phyloP scores from a whole-genome alignment of 2,797 vertebrate genomes.

The Euthynnus affinis region DNA sequence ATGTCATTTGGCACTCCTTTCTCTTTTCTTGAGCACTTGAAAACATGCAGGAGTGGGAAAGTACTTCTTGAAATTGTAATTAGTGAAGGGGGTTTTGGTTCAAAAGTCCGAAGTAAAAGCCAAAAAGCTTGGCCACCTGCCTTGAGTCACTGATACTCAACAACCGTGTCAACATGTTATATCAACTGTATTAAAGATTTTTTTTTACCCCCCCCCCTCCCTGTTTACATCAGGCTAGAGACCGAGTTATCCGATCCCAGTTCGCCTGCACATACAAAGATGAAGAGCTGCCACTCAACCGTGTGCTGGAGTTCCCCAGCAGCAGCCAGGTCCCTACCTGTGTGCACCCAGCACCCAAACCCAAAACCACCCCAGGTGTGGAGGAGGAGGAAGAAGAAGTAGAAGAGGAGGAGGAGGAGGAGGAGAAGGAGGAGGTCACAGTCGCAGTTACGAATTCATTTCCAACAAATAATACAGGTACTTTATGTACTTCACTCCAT shows the following conservation, averaged over 20 bases:
- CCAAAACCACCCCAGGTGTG: background rate
- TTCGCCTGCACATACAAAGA: slow-evolving; percentile 96
- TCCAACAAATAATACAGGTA: slow-evolving; percentile 9
- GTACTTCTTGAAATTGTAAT: slow-evolving; percentile 2
- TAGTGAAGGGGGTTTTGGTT: slow-evolving; percentile 2
- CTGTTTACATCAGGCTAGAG: slow-evolving; percentile 82
- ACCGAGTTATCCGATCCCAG: slow-evolving; percentile 90
- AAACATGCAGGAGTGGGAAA: slow-evolving; percentile 34
- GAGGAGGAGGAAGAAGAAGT: slow-evolving; percentile 1
- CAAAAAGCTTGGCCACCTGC: background rate
- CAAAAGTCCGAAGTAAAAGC: slow-evolving; percentile 16
- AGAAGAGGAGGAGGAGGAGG: too few relatives aligned
- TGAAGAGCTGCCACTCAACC: slow-evolving; percentile 83
- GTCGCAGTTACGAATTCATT: slow-evolving; percentile 59
- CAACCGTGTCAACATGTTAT: background rate
- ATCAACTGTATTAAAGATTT: slow-evolving; percentile 5
- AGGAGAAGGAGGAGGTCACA: slow-evolving; percentile 25
- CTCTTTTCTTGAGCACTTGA: background rate
- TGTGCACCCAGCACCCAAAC: slow-evolving; percentile 79
- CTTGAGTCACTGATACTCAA: slow-evolving; percentile 17
- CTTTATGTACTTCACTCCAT: slow-evolving; percentile 19
- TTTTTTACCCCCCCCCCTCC: background rate
- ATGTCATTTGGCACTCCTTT: background rate
- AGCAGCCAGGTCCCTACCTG: slow-evolving; percentile 79
- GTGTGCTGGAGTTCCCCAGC: slow-evolving; percentile 80